Conservation (phyloP, 2,113 vertebrate species). For the Entelurus aequoreus region DNA sequence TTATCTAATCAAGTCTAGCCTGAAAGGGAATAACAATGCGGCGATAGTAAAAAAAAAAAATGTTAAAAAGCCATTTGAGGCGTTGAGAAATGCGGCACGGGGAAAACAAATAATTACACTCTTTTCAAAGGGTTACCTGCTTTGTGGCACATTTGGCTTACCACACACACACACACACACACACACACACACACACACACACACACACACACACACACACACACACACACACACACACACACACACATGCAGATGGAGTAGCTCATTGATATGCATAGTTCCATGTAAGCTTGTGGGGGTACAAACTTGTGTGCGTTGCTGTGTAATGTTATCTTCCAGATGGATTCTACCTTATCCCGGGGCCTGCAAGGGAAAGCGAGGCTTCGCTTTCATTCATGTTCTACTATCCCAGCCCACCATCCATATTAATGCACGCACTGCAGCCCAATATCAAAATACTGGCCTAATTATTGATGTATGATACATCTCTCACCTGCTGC, state of each 20-base stretch:
- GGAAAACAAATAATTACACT: conserved; percentile 13
- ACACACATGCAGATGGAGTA: conserved; percentile 30
- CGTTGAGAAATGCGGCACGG: conserved; percentile 1
- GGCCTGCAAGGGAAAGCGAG: conserved; percentile 44
- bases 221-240: too few relatives aligned
- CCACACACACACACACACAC: conserved; percentile 10
- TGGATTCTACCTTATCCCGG: conserved; percentile 54
- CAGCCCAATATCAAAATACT: conserved; percentile 60
- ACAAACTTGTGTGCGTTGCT: conserved; percentile 52
- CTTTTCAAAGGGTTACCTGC: conserved; percentile 16
- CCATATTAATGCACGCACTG: conserved; percentile 57
- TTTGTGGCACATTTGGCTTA: conserved; percentile 1
- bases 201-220: too few relatives aligned
- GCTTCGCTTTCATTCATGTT: conserved; percentile 60
- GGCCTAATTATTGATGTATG: conserved; percentile 40
- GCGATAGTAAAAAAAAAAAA: neutral
- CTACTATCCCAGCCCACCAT: conserved; percentile 57
- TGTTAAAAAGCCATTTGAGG: neutral
- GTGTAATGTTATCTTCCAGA: conserved; percentile 64
- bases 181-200: too few relatives aligned
- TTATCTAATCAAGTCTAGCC: conserved; percentile 20
- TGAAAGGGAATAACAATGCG: conserved; percentile 16
- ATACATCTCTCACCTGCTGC: conserved; percentile 19
- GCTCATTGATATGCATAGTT: conserved; percentile 54
- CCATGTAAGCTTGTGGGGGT: conserved; percentile 55